Conservation (phyloP, 2,113 vertebrate genomes). For the Tonatia bakeri region DNA sequence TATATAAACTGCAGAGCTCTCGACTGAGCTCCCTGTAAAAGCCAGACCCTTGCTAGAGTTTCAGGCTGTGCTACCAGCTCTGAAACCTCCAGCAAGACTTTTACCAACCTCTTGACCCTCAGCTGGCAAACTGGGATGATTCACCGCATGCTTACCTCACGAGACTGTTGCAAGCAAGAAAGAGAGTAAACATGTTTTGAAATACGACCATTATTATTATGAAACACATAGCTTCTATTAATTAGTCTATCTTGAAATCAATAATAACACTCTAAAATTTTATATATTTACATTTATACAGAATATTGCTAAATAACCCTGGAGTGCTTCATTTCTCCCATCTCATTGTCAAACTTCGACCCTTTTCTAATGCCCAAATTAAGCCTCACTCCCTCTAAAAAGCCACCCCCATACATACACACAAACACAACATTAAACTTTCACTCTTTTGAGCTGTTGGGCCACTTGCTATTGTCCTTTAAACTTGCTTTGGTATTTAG, state of each 20-base stretch:
- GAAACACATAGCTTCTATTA: background rate
- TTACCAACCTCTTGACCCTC: background rate
- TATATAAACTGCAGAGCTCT: background rate
- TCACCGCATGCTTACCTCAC: background rate
- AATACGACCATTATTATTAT: background rate
- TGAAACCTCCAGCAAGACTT: background rate
- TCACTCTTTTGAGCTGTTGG: background rate
- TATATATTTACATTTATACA: background rate
- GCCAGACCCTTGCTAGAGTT: background rate
- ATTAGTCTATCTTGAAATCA: conserved; percentile 9
- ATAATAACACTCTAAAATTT: background rate
- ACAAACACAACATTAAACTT: background rate
- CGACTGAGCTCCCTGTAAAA: background rate
- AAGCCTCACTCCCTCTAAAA: background rate
- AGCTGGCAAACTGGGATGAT: background rate
- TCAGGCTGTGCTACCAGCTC: background rate
- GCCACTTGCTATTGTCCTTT: background rate
- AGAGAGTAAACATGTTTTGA: background rate
- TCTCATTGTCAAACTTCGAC: background rate
- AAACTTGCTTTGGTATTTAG: background rate
- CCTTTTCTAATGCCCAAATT: background rate
- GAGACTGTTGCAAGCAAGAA: background rate
- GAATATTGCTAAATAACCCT: background rate
- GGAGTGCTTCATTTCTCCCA: background rate
- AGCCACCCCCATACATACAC: background rate